These are phyloP conservation scores for Drosophila histrio DNA, from an alignment of 2,888 invertebrate species.

Conservation along the genomic window DNA sequence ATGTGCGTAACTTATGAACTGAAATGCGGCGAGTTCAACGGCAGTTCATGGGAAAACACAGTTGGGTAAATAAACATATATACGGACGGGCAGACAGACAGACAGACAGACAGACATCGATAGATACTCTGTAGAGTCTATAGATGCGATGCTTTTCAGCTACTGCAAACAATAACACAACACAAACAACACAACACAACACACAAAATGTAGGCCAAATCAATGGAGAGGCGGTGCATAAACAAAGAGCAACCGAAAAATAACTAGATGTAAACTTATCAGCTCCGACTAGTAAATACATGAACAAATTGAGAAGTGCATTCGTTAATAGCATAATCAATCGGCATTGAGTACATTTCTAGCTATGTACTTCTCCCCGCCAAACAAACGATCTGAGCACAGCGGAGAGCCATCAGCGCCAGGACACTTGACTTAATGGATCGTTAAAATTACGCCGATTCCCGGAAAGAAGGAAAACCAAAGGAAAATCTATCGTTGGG, in stretches of 20 bases:
- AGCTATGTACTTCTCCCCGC: slow-evolving; percentile 39
- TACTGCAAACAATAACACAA: slow-evolving; percentile 39
- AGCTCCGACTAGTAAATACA: slow-evolving; percentile 35
- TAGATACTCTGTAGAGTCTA: slow-evolving; percentile 12
- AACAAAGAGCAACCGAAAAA: slow-evolving; percentile 50
- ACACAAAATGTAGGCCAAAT: slow-evolving; percentile 68
- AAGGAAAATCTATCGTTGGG: neutral
- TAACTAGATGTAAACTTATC: slow-evolving; percentile 53
- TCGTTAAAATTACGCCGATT: slow-evolving; percentile 38
- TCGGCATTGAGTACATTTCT: slow-evolving; percentile 51
- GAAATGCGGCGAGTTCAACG: slow-evolving; percentile 52
- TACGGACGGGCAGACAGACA: neutral
- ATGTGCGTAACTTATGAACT: slow-evolving; percentile 12
- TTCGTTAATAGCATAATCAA: slow-evolving; percentile 61
- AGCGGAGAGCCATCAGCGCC: slow-evolving; percentile 36
- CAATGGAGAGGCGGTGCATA: slow-evolving; percentile 45
- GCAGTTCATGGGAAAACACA: slow-evolving; percentile 57
- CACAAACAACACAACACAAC: slow-evolving; percentile 15
- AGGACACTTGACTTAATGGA: slow-evolving; percentile 66
- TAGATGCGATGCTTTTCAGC: slow-evolving; percentile 23
- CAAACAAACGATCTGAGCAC: slow-evolving; percentile 4
- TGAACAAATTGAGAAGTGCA: slow-evolving; percentile 26
- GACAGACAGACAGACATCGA: slow-evolving; percentile 7
- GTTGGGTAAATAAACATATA: slow-evolving; percentile 40
- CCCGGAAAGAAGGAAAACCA: slow-evolving; percentile 18